These are phyloP conservation scores for Diadema setosum DNA, from an alignment of 35 echinoderm and acorn worm genomes.

Conservation along the genomic window DNA sequence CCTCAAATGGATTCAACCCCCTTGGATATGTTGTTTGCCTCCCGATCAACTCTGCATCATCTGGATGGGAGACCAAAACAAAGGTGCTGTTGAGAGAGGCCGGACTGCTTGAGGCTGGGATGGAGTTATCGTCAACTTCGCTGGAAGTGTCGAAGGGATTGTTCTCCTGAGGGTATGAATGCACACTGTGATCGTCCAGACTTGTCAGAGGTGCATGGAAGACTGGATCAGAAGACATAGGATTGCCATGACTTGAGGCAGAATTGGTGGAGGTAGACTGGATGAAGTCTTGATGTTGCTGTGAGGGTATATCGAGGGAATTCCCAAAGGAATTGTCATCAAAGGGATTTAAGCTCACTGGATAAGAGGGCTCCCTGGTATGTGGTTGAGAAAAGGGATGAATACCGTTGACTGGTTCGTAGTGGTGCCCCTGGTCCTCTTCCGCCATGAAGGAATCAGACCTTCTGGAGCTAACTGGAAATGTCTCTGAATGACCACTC, in stretches of 20 bases:
- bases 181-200: too few relatives aligned
- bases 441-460: too few relatives aligned
- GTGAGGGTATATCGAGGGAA: too few relatives aligned
- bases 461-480: too few relatives aligned
- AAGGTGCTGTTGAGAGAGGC: not conserved
- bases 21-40: not conserved
- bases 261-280: not conserved
- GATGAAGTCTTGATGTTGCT: too few relatives aligned
- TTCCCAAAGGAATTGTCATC: too few relatives aligned
- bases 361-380: not conserved
- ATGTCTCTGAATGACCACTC: too few relatives aligned
- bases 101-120: not conserved
- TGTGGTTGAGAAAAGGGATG: too few relatives aligned
- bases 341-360: not conserved
- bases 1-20: not conserved
- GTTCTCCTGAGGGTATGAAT: not conserved
- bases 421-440: too few relatives aligned
- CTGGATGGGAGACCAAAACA: not conserved
- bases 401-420: too few relatives aligned
- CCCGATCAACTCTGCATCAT: not conserved
- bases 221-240: too few relatives aligned
- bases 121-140: not conserved
- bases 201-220: not conserved
- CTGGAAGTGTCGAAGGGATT: not conserved
- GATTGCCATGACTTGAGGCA: too few relatives aligned